Evolutionary conservation across 2,113 vertebrate species (phyloP).

Genomic region (Lonchura striata): DNA sequence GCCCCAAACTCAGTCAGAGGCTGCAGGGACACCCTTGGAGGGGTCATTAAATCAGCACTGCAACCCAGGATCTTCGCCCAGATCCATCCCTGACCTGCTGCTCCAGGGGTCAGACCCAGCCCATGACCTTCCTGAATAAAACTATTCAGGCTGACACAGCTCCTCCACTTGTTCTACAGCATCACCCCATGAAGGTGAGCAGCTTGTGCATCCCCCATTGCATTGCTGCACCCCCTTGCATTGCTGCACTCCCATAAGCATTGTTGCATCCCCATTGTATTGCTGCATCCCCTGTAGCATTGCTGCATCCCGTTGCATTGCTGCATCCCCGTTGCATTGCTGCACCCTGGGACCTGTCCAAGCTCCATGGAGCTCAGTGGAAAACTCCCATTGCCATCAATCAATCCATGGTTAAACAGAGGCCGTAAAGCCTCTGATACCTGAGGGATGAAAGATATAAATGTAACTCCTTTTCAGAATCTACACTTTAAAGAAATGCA

Average conservation of each 20-base stretch:
- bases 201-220: not conserved
- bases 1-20: rapidly evolving
- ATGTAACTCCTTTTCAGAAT: not conserved
- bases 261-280: too few relatives aligned
- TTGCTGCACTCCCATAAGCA: too few relatives aligned
- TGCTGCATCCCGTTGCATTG: conserved; percentile 40
- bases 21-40: not conserved
- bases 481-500: not conserved
- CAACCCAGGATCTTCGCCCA: not conserved
- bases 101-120: not conserved
- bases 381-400: not conserved
- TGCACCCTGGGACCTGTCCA: conserved; percentile 23
- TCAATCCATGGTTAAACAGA: not conserved
- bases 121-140: rapidly evolving
- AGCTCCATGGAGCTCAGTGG: not conserved
- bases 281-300: conserved; percentile 28
- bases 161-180: not conserved
- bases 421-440: not conserved
- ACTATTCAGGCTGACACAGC: not conserved
- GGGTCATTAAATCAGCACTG: not conserved
- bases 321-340: not conserved
- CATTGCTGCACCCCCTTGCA: conserved; percentile 21
- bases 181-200: not conserved
- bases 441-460: not conserved
- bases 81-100: rapidly evolving